Base-by-base conservation (phyloP, 2,888 invertebrate species). In the Ophraella communa region DNA sequence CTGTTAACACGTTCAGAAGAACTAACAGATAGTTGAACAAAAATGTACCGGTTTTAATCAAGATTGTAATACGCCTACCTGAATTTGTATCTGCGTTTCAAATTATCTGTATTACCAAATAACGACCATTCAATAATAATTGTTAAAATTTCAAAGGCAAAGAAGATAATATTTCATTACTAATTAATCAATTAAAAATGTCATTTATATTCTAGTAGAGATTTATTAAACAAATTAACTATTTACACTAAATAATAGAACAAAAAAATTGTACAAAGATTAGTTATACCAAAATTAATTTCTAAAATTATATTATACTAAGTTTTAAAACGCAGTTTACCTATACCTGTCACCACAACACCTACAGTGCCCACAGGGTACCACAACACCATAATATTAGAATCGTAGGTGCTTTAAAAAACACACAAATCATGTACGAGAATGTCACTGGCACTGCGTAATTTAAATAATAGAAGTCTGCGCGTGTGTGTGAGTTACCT, bases 311-410 rank as follows among this genome's bases (percentile, higher is more conserved):
- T n/a, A n/a, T n/a, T n/a, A 27, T 30, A 30, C 17, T 51, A 51
- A 30, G 30, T 17, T 8, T 27, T 17, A 4, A 27, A 51, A 8
- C 14, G 17, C 27, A 51, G 17, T 24, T 27, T 18, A 24, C 23
- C 18, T 51, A 27, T 1, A 17, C 17, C 51, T 51, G 51, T 51
- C 51, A 30, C 51, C 30, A 23, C 27, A 35, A 24, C 51, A 51
- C 51, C 51, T 51, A 51, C 51, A 24, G 35, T 45, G 10, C 21
- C 44, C 44, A 20, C 21, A 20, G 44, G 44, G 11, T 45, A 45
- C 44, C 8, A 45, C 35, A 35, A 45, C 35, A 35, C 35, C n/a
- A n/a, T 35, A 35, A 35, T 35, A 35, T 35, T 35, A 11, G 8
- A 35, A n/a, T 30, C 17, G 51, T 24, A 8, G 51, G 24, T 27